Conservation (phyloP, 2,113 vertebrate species). For the Redunca redunca region DNA sequence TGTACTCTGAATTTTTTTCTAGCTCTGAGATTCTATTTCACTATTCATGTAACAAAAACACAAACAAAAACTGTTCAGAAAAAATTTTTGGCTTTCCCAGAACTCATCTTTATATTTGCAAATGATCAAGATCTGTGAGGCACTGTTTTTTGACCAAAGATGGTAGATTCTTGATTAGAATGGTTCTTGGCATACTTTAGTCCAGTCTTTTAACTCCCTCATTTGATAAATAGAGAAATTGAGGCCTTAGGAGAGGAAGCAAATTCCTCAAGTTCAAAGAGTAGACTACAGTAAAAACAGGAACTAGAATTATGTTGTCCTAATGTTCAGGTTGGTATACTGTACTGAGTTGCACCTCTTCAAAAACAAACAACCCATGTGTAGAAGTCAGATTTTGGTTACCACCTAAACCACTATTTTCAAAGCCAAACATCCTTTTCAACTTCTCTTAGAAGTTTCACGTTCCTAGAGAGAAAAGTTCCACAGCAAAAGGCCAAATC, state of each 20-base stretch:
- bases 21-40: background rate
- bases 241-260: background rate
- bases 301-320: background rate
- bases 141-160: background rate
- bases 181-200: background rate
- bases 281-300: background rate
- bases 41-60: background rate
- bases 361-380: background rate
- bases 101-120: background rate
- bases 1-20: background rate
- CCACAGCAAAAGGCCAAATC: background rate
- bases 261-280: background rate
- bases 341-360: background rate
- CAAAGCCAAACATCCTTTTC: background rate
- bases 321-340: background rate
- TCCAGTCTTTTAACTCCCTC: background rate
- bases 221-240: background rate
- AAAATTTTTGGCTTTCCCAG: background rate
- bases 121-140: background rate
- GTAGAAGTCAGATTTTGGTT: background rate
- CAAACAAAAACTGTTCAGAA: background rate
- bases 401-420: background rate
- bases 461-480: background rate
- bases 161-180: background rate
- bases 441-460: background rate